Conservation (phyloP, 2,797 vertebrate species). For the Pelodytes ibericus region DNA sequence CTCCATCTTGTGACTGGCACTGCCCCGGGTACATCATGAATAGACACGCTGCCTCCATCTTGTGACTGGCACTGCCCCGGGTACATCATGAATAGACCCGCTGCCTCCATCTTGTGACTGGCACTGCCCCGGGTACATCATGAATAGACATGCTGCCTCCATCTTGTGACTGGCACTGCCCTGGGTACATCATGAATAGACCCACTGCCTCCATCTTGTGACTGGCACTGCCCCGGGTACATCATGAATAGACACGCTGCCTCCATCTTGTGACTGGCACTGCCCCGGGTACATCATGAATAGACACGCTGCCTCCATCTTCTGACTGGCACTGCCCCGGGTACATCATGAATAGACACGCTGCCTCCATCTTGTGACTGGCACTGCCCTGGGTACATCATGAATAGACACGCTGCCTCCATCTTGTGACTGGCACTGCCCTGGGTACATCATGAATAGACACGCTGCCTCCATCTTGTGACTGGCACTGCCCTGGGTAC, state of each 20-base stretch:
- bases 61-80: neutral
- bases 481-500: neutral
- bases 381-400: too few relatives aligned
- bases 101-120: slow-evolving; percentile 1
- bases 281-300: neutral
- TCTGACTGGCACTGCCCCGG: neutral
- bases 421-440: neutral
- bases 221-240: neutral
- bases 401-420: too few relatives aligned
- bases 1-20: neutral
- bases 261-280: neutral
- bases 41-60: neutral
- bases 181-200: too few relatives aligned
- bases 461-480: neutral
- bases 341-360: neutral
- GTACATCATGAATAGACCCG: too few relatives aligned
- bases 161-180: neutral
- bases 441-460: too few relatives aligned
- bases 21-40: neutral
- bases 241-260: neutral
- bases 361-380: neutral
- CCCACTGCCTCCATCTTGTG: neutral
- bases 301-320: neutral
- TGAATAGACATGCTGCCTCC: neutral
- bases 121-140: neutral